Conservation (phyloP, 2,797 vertebrate species). For the Hypotaenidia okinawae region DNA sequence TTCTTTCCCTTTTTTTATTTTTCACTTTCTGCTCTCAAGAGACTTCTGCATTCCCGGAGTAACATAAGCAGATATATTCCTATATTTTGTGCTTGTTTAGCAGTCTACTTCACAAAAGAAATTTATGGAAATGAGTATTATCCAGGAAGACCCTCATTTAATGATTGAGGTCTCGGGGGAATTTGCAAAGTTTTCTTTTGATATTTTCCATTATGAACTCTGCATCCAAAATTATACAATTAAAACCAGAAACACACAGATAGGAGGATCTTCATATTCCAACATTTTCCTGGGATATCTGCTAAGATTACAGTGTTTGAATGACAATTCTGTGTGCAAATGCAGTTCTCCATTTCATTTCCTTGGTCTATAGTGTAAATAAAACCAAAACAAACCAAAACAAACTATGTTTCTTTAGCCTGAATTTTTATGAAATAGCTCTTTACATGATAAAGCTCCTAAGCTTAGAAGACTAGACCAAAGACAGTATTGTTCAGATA, state of each 20-base stretch:
- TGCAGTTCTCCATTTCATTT: not conserved
- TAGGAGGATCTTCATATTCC: not conserved
- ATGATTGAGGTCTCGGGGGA: not conserved
- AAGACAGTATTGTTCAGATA: not conserved
- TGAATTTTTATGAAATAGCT: not conserved
- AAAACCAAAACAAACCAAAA: not conserved
- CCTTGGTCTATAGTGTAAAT: not conserved
- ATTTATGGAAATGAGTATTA: not conserved
- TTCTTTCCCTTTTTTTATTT: not conserved
- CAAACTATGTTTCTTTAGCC: not conserved
- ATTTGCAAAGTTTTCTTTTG: not conserved
- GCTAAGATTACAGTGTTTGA: not conserved
- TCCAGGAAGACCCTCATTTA: not conserved
- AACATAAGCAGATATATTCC: not conserved
- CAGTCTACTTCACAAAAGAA: not conserved
- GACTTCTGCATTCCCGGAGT: not conserved
- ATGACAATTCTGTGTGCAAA: not conserved
- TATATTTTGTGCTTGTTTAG: not conserved
- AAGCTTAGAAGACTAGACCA: not conserved
- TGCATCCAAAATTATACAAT: not conserved
- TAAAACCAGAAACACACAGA: not conserved
- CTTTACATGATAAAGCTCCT: not conserved
- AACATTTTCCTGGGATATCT: not conserved
- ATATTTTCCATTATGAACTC: not conserved
- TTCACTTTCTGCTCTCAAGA: not conserved